phyloP scores from a whole-genome alignment of 1,140 invertebrate genomes.

The Drosophila santomea region DNA sequence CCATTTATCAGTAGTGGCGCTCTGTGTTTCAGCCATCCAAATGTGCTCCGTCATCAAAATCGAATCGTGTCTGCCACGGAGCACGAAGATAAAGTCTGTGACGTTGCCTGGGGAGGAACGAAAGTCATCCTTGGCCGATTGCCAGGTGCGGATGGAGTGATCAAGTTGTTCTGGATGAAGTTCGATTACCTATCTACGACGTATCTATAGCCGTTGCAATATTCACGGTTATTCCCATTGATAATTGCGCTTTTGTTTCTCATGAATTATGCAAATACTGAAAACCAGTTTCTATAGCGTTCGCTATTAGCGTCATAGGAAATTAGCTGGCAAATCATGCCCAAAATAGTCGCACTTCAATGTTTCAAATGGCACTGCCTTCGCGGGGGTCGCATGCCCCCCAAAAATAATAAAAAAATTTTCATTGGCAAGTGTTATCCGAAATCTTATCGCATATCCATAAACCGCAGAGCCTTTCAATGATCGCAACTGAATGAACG shows the following conservation, averaged over 20 bases:
- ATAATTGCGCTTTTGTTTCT: neutral
- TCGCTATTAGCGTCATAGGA: neutral
- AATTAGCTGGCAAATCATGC: conserved; percentile 18
- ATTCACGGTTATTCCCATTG: conserved; percentile 1
- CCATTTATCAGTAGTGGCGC: no score
- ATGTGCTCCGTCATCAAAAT: conserved; percentile 25
- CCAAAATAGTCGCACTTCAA: neutral
- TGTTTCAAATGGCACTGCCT: neutral
- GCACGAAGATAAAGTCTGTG: conserved; percentile 22
- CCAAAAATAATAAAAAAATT: neutral
- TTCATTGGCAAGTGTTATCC: conserved; percentile 9
- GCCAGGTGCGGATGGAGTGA: no score
- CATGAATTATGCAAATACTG: no score
- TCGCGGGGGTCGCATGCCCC: neutral
- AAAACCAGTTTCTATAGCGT: conserved; percentile 17
- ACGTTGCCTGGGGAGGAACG: conserved; percentile 13
- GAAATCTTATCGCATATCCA: conserved; percentile 39
- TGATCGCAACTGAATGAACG: conserved; percentile 32
- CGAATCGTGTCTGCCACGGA: conserved; percentile 8
- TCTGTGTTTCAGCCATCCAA: no score
- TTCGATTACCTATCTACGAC: neutral
- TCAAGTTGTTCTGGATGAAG: neutral
- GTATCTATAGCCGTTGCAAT: neutral
- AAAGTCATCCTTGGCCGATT: conserved; percentile 30
- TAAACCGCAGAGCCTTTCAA: conserved; percentile 30